phyloP scores from a whole-genome alignment of 2,888 invertebrate genomes.

The Troilus luridus region DNA sequence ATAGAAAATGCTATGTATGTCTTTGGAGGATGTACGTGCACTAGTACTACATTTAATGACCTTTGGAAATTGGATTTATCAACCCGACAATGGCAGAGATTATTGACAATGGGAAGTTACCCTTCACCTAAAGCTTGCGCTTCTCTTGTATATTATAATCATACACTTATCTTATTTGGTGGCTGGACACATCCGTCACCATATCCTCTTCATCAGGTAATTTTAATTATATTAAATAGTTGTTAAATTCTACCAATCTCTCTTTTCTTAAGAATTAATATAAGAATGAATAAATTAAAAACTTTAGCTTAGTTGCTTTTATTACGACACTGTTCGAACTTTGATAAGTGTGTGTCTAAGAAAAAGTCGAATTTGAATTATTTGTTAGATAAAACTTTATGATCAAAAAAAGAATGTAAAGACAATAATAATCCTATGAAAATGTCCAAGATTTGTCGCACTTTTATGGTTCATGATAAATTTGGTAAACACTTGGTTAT shows the following conservation, averaged over 20 bases:
- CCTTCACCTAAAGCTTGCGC: conserved; percentile 97
- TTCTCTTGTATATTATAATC: conserved; percentile 89
- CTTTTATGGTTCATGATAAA: no score
- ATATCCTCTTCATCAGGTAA: conserved; percentile 84
- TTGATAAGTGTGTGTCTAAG: no score
- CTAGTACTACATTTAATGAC: conserved; percentile 96
- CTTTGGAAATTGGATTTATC: conserved; percentile 94
- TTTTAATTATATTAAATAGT: not conserved
- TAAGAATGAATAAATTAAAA: no score
- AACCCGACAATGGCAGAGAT: conserved; percentile 86
- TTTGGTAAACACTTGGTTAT: no score
- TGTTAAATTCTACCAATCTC: not conserved
- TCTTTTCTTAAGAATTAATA: not conserved
- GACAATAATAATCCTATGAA: no score
- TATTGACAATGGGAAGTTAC: conserved; percentile 87
- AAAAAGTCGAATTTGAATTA: no score
- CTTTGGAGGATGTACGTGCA: conserved; percentile 95
- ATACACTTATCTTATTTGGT: conserved; percentile 89
- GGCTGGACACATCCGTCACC: conserved; percentile 95
- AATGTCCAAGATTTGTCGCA: no score
- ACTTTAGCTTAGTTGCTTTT: no score
- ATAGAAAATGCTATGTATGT: conserved; percentile 88
- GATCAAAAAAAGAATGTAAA: no score
- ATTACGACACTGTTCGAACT: no score
- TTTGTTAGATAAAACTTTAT: no score